A percentile compares a stretch with the other conserved stretches of the same genome.
Evolutionary conservation across 2,888 invertebrate genomes (phyloP).

Genomic region (Ennomos quercinarius): DNA sequence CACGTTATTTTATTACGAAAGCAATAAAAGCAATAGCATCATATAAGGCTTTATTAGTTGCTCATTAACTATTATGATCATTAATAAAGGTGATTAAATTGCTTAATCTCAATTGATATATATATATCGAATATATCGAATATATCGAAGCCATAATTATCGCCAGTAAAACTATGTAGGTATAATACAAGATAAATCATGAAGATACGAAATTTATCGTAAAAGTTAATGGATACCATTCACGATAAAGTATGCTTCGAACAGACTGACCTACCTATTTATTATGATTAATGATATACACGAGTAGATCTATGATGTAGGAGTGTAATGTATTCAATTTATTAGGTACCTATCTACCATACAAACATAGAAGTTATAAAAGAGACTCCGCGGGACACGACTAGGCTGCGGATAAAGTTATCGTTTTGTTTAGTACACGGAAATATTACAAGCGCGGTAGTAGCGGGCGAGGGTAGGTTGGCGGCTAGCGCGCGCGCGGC

Average conservation of each 20-base stretch:
- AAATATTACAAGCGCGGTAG: no score
- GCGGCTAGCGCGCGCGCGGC: no score
- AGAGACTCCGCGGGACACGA: background rate
- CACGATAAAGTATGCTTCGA: background rate
- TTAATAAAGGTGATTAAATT: constrained; percentile 6
- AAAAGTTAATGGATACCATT: constrained; percentile 11
- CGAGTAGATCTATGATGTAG: constrained; percentile 6
- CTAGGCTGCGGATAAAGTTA: background rate
- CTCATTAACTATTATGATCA: constrained; percentile 1
- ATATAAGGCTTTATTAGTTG: no score
- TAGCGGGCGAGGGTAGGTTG: no score
- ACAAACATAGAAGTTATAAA: background rate
- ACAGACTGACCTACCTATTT: constrained; percentile 5
- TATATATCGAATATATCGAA: no score
- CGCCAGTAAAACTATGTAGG: constrained; percentile 2
- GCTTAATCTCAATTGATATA: background rate
- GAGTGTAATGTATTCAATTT: constrained; percentile 25
- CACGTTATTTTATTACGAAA: no score
- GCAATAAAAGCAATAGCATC: no score
- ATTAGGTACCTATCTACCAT: constrained; percentile 10
- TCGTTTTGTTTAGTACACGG: no score
- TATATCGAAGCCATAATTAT: constrained; percentile 6
- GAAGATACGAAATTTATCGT: constrained; percentile 14
- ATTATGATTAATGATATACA: constrained; percentile 17
- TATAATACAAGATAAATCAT: constrained; percentile 5